phyloP scores from a whole-genome alignment of 2,888 invertebrate species.

The Erynnis tages region DNA sequence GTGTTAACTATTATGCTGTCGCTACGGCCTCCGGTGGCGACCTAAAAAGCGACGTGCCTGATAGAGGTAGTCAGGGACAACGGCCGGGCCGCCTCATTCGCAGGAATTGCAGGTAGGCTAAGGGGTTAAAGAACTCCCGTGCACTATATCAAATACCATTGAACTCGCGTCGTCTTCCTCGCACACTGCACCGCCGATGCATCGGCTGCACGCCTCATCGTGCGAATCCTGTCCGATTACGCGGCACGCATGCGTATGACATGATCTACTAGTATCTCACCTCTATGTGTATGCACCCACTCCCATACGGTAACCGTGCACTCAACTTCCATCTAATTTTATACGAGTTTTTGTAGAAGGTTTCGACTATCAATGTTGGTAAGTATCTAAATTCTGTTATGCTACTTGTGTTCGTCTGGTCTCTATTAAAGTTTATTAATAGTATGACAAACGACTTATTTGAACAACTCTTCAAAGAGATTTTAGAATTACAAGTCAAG shows the following conservation, averaged over 20 bases:
- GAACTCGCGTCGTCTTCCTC: conserved; percentile 72
- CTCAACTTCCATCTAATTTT: conserved; percentile 1
- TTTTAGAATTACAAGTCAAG: too few species aligned
- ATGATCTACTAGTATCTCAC: conserved; percentile 63
- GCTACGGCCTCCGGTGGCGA: conserved; percentile 63
- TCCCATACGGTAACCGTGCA: conserved; percentile 16
- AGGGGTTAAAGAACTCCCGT: conserved; percentile 80
- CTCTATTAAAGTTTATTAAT: too few species aligned
- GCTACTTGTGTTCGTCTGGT: too few species aligned
- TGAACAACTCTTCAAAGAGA: too few species aligned
- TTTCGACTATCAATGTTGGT: too few species aligned
- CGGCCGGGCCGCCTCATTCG: conserved; percentile 79
- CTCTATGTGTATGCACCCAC: conserved; percentile 35
- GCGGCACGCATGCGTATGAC: conserved; percentile 75
- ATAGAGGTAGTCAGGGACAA: conserved; percentile 78
- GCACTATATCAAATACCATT: conserved; percentile 82
- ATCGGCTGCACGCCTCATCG: conserved; percentile 65
- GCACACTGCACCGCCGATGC: conserved; percentile 63
- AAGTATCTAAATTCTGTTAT: too few species aligned
- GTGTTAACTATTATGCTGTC: conserved; percentile 45
- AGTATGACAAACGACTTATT: too few species aligned
- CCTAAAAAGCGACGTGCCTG: conserved; percentile 77
- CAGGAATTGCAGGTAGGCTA: conserved; percentile 81
- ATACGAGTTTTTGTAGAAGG: too few species aligned
- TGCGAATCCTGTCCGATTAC: conserved; percentile 79